Evolutionary conservation across 2,797 vertebrate species (phyloP), one percentile per base, ranked within the genome.

Genomic region (Silurus lanzhouensis): DNA sequence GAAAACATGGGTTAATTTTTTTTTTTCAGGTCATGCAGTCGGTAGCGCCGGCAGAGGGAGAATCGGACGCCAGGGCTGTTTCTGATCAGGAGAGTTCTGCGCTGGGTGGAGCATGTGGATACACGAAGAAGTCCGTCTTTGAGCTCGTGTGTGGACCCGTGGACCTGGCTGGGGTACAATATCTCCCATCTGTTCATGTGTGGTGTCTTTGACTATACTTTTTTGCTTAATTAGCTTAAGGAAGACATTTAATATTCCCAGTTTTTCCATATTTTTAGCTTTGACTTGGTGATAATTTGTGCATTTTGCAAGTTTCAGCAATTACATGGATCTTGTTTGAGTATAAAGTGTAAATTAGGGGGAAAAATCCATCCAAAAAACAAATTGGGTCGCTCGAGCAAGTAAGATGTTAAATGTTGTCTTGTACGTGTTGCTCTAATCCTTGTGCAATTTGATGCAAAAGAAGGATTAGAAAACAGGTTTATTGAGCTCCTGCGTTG

Each of bases 61-160:
- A 83, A 1, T 44, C 83, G 12, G 84, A 88, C 63, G 22, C 70
- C 0, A 87, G 86, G 75, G 74, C 80, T 5, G 27, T n/a, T 19
- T 80, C 71, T 63, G 85, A 89, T 1, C 68, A 81, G 77, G 79
- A 89, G 57, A 66, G 64, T n/a, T 48, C 20, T 7, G 87, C 86
- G 44, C 19, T 84, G 1, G 91, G 91, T 61, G 95, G 93, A 84
- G 94, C 94, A 0, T 92, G 92, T 84, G 94, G 94, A 87, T 93
- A 92, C 91, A 92, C 92, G 0, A 92, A 92, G 76, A 86, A 88
- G 85, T 84, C 61, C 0, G 89, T 88, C 84, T 84, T 94, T 88
- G 91, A 94, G 86, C 81, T 93, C 66, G 86, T 81, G 3, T 92
- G 89, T 90, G 91, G 85, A 77, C 88, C 85, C 63, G 84, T 86